Percentiles rank a stretch among this genome's conserved stretches.
phyloP scores from a whole-genome alignment of 2,888 invertebrate species.

The Rhopalosiphum nymphaeae region DNA sequence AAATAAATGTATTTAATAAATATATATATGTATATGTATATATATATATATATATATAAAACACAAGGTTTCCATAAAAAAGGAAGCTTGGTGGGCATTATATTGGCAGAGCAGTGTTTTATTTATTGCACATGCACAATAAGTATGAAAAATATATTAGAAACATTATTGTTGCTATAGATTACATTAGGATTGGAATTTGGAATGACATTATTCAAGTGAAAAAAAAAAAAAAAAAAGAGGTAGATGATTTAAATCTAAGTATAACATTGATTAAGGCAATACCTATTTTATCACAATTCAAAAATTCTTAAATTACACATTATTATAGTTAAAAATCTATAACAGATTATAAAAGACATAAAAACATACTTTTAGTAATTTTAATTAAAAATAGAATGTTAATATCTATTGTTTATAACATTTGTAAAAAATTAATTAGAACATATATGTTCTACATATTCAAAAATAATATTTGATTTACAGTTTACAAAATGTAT shows the following conservation, averaged over 20 bases:
- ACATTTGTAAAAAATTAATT: conserved; percentile 59
- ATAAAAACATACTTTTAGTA: conserved; percentile 60
- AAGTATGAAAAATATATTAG: conserved; percentile 65
- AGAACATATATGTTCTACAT: conserved; percentile 59
- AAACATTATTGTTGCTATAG: conserved; percentile 59
- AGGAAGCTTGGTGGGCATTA: conserved; percentile 65
- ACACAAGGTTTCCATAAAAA: conserved; percentile 64
- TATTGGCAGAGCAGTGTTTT: conserved; percentile 65
- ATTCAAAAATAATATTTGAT: conserved; percentile 64
- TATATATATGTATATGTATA: not conserved
- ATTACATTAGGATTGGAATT: conserved; percentile 64
- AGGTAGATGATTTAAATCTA: conserved; percentile 63
- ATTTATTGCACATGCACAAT: conserved; percentile 65
- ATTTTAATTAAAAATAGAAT: conserved; percentile 61
- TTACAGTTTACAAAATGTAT: conserved; percentile 57
- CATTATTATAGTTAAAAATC: conserved; percentile 55
- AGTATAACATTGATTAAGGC: conserved; percentile 62
- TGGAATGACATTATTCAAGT: conserved; percentile 57
- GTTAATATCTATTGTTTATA: conserved; percentile 56
- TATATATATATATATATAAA: conserved; percentile 27
- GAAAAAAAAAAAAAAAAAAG: conserved; percentile 60
- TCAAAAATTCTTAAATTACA: conserved; percentile 63
- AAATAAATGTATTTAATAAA: conserved; percentile 51
- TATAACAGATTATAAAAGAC: conserved; percentile 59
- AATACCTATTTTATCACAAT: conserved; percentile 65